These are phyloP conservation scores for Eclectus roratus DNA, from an alignment of 2,113 vertebrate genomes.

Conservation along the genomic window DNA sequence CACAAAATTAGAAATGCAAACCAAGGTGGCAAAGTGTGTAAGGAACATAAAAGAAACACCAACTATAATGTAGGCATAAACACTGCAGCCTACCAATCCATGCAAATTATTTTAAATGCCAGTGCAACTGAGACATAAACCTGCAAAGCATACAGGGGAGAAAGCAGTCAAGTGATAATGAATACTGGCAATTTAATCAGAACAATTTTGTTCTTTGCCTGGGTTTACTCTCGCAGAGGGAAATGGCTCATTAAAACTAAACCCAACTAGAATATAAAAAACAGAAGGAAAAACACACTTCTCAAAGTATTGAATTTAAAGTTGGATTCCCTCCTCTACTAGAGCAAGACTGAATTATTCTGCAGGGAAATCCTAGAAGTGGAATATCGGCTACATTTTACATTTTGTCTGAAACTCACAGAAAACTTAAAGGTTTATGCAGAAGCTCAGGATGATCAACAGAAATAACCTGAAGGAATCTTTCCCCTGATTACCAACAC, in stretches of 20 bases:
- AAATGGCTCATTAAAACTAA: not conserved
- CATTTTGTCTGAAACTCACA: not conserved
- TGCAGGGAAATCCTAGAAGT: not conserved
- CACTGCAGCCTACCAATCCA: not conserved
- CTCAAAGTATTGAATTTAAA: not conserved
- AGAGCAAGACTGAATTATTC: not conserved
- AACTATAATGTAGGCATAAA: not conserved
- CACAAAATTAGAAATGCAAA: not conserved
- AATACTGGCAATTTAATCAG: slow-evolving; percentile 8
- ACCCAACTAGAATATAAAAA: not conserved
- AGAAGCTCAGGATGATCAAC: not conserved
- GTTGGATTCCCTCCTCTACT: not conserved
- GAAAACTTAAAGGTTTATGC: not conserved
- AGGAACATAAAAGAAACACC: not conserved
- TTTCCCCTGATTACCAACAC: not conserved
- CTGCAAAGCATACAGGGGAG: not conserved
- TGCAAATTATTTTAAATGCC: not conserved
- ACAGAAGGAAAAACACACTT: not conserved
- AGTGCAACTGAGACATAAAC: not conserved
- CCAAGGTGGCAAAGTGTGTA: not conserved
- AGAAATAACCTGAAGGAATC: not conserved
- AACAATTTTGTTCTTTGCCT: not conserved
- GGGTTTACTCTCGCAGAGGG: not conserved
- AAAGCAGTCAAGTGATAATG: slow-evolving; percentile 14
- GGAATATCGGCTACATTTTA: not conserved